These are phyloP conservation scores for Eretmochelys imbricata DNA, from an alignment of 2,113 vertebrate genomes.

Conservation along the genomic window DNA sequence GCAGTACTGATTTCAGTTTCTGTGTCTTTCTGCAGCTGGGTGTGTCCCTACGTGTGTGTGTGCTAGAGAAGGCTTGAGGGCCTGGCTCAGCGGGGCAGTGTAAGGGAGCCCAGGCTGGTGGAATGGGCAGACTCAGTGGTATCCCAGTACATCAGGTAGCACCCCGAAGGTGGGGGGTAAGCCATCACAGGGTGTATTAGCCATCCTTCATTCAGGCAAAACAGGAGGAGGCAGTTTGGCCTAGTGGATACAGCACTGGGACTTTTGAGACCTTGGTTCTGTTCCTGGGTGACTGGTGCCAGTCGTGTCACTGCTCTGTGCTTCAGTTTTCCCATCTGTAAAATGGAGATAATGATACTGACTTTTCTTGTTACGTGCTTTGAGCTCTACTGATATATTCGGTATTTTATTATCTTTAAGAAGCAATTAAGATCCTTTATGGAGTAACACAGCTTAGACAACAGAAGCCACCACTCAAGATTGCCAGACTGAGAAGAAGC, in stretches of 20 bases:
- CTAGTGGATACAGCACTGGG: background rate
- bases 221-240: background rate
- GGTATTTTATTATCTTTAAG: background rate
- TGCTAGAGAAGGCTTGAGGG: too few species aligned
- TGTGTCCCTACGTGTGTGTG: too few species aligned
- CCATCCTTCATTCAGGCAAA: background rate
- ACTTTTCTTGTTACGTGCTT: background rate
- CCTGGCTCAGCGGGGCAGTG: too few species aligned
- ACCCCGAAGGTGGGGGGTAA: too few species aligned
- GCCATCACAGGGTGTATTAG: background rate
- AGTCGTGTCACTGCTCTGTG: background rate
- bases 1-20: too few species aligned
- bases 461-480: background rate
- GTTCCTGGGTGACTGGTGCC: background rate
- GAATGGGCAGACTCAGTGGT: too few species aligned
- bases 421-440: background rate
- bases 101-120: too few species aligned
- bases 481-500: background rate
- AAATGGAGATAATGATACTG: background rate
- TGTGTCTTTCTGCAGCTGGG: too few species aligned
- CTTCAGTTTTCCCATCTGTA: background rate
- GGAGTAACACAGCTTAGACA: background rate
- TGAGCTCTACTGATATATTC: background rate
- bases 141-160: too few species aligned
- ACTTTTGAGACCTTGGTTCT: background rate